phyloP scores from a whole-genome alignment of 2,888 invertebrate genomes.

The Sphaerophoria rueppellii region DNA sequence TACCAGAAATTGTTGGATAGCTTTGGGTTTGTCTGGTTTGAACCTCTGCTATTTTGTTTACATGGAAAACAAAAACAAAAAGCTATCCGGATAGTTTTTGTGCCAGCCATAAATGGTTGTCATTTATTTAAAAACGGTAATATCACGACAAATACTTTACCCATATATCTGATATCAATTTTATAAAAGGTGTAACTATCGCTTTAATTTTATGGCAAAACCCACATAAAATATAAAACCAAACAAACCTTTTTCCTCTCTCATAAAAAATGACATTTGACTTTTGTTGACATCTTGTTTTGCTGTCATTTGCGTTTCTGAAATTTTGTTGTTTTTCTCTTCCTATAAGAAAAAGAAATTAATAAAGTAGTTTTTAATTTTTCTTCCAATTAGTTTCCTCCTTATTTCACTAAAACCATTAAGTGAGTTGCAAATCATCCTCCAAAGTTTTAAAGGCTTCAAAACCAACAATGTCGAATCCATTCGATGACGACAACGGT shows the following conservation, averaged over 20 bases:
- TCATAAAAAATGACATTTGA: background rate
- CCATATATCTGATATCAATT: too few relatives aligned
- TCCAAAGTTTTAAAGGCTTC: background rate
- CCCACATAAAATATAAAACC: background rate
- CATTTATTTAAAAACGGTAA: too few relatives aligned
- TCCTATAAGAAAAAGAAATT: background rate
- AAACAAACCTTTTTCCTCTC: conserved; percentile 17
- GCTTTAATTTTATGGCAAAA: background rate
- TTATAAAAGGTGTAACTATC: background rate
- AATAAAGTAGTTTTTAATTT: background rate
- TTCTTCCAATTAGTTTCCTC: conserved; percentile 20
- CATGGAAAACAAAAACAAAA: too few relatives aligned
- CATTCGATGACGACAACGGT: conserved; percentile 79
- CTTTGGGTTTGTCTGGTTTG: too few relatives aligned
- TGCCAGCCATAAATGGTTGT: too few relatives aligned
- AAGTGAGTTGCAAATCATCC: background rate
- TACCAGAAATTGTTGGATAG: too few relatives aligned
- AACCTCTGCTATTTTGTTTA: too few relatives aligned
- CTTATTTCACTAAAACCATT: background rate
- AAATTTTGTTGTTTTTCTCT: conserved; percentile 3
- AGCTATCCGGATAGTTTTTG: too few relatives aligned
- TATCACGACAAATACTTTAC: too few relatives aligned
- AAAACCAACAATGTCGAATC: conserved; percentile 77
- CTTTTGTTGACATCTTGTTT: conserved; percentile 34
- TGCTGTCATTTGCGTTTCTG: background rate